These are phyloP conservation scores for Laupala kohalensis DNA, from an alignment of 1,140 invertebrate genomes.

Conservation along the genomic window DNA sequence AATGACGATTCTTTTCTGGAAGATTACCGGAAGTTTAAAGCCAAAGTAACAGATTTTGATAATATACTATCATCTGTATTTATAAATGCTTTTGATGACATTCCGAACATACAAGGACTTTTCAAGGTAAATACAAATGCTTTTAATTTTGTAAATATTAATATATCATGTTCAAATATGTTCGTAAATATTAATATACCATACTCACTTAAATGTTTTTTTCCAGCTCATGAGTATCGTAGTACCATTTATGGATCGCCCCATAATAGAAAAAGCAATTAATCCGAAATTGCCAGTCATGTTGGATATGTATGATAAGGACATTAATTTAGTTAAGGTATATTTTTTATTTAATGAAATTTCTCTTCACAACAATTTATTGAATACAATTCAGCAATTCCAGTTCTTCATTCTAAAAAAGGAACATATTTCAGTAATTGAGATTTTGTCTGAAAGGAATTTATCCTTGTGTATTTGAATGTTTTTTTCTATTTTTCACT, in stretches of 20 bases:
- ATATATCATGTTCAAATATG: neutral
- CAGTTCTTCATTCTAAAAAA: too few relatives aligned
- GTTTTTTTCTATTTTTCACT: too few relatives aligned
- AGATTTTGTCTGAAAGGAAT: too few relatives aligned
- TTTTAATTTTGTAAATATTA: neutral
- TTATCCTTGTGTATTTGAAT: too few relatives aligned
- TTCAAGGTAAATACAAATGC: slow-evolving; percentile 56
- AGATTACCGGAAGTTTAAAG: slow-evolving; percentile 69
- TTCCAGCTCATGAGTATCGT: neutral
- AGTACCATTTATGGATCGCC: neutral
- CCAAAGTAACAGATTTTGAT: slow-evolving; percentile 73
- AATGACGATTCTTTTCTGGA: slow-evolving; percentile 69
- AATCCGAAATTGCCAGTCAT: neutral
- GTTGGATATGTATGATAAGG: neutral
- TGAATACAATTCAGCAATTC: too few relatives aligned
- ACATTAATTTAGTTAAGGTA: neutral
- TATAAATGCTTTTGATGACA: slow-evolving; percentile 84
- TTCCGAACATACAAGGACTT: slow-evolving; percentile 70
- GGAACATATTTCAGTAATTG: too few relatives aligned
- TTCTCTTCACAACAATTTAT: too few relatives aligned
- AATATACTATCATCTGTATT: slow-evolving; percentile 77
- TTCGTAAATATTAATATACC: neutral
- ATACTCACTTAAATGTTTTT: too few relatives aligned
- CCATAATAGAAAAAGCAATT: neutral
- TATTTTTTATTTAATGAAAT: too few relatives aligned